Percentiles rank a stretch among this genome's conserved stretches.
Evolutionary conservation across 2,888 invertebrate genomes (phyloP).

Genomic region (Pseudoips prasinana): DNA sequence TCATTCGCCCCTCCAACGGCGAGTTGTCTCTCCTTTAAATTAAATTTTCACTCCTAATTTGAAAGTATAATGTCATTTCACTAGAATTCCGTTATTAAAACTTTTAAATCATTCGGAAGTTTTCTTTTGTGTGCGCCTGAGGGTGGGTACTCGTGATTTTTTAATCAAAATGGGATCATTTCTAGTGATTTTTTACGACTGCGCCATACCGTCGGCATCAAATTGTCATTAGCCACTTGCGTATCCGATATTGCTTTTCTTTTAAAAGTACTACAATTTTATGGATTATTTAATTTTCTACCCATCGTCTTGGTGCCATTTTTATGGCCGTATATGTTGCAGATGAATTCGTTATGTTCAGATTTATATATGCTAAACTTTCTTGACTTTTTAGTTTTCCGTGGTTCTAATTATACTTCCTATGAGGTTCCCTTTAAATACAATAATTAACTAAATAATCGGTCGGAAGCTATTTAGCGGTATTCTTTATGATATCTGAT

Average conservation of each 20-base stretch:
- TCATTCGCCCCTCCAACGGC: slow-evolving; percentile 73
- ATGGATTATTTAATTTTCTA: slow-evolving; percentile 68
- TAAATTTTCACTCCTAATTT: slow-evolving; percentile 83
- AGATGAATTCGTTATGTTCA: slow-evolving; percentile 5
- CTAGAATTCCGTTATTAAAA: slow-evolving; percentile 82
- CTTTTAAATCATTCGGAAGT: slow-evolving; percentile 81
- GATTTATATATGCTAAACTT: no score
- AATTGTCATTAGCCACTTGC: slow-evolving; percentile 79
- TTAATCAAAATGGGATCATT: slow-evolving; percentile 81
- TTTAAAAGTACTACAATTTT: slow-evolving; percentile 69
- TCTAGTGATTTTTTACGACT: slow-evolving; percentile 81
- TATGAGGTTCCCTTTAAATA: no score
- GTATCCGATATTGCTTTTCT: slow-evolving; percentile 79
- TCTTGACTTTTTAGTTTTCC: no score
- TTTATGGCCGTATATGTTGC: slow-evolving; percentile 28
- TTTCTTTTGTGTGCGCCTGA: slow-evolving; percentile 59
- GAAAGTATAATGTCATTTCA: slow-evolving; percentile 83
- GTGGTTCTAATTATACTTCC: no score
- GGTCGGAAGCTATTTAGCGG: no score
- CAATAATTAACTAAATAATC: no score
- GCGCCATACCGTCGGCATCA: slow-evolving; percentile 72
- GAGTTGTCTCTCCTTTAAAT: slow-evolving; percentile 82
- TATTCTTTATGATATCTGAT: no score
- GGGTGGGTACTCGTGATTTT: slow-evolving; percentile 76
- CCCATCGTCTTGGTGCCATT: slow-evolving; percentile 48